Evolutionary conservation across 2,888 invertebrate genomes (phyloP), one percentile per base, ranked within the genome.

Genomic region (Stegana nigrithorax): DNA sequence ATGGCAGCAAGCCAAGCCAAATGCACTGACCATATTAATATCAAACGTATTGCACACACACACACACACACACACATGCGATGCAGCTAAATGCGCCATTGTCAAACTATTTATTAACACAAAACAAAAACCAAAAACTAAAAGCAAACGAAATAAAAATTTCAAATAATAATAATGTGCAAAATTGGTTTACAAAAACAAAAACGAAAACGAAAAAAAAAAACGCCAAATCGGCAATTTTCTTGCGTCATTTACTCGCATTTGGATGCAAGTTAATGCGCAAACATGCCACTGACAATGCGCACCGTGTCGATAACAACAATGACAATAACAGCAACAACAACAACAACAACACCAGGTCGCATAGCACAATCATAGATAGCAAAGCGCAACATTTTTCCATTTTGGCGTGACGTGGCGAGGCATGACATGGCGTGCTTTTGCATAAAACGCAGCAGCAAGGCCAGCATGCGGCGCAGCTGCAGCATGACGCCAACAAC

Each of bases 401-500:
- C 14, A 45, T 5, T 5, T 4, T 45, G 10, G 23, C 6, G 45
- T 14, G 17, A 62, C 60, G 56, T 45, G 10, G 23, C 6, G 45
- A 4, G 17, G 62, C 60, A 59, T 62, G 63, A 69, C 63, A 58
- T 55, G 53, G 21, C 56, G 59, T 32, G 44, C 44, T 50, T 59
- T 4, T 39, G 36, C 8, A 42, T 36, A 21, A 29, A 62, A 53
- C 42, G 51, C 62, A 59, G 17, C 27, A 51, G 29, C 17, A 51
- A 51, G 5, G 29, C 27, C 27, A 26, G 51, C 26, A 27, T 51
- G 17, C 51, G 39, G 39, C 39, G 14, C 39, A 39, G 14, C 39
- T 14, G 39, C 5, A 39, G 29, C 29, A n/a, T 47, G 4, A 12
- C 47, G 25, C 47, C 10, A 47, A 47, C 8, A 44, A 10, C 44